Percentiles rank a stretch among this genome's conserved stretches.
phyloP scores from a whole-genome alignment of 2,113 vertebrate species.

The Columbina picui region DNA sequence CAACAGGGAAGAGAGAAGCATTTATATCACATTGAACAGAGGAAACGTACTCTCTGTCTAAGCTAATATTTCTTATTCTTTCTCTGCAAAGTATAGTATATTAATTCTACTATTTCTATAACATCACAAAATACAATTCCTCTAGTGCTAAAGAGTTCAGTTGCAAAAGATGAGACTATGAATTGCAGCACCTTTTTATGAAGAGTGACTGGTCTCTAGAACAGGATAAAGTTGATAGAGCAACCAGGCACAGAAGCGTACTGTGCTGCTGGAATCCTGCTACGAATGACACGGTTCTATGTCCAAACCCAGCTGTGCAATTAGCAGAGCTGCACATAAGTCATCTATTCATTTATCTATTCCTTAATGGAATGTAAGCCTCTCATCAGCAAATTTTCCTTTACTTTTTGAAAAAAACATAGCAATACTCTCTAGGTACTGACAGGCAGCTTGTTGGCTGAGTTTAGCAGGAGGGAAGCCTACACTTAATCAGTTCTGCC shows the following conservation, averaged over 20 bases:
- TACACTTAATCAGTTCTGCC: conserved; percentile 63
- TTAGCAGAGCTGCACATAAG: not conserved
- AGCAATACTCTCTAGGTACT: not conserved
- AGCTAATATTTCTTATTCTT: not conserved
- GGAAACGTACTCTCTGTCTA: not conserved
- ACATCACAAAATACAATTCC: not conserved
- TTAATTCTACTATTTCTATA: not conserved
- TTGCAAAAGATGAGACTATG: not conserved
- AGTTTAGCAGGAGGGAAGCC: conserved; percentile 20
- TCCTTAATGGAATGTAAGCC: not conserved
- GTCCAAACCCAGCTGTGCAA: not conserved
- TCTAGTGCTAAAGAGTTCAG: not conserved
- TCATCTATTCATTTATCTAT: not conserved
- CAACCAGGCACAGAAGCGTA: not conserved
- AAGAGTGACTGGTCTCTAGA: not conserved
- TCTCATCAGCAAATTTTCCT: not conserved
- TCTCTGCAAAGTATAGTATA: not conserved
- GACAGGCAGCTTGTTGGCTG: conserved; percentile 28
- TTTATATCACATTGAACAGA: not conserved
- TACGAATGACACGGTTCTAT: not conserved
- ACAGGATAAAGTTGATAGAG: not conserved
- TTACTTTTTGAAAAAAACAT: not conserved
- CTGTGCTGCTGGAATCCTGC: not conserved
- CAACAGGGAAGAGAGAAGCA: not conserved
- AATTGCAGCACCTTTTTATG: not conserved